Evolutionary conservation across 2,888 invertebrate genomes (phyloP).

Genomic region (Oscheius myriophilus): DNA sequence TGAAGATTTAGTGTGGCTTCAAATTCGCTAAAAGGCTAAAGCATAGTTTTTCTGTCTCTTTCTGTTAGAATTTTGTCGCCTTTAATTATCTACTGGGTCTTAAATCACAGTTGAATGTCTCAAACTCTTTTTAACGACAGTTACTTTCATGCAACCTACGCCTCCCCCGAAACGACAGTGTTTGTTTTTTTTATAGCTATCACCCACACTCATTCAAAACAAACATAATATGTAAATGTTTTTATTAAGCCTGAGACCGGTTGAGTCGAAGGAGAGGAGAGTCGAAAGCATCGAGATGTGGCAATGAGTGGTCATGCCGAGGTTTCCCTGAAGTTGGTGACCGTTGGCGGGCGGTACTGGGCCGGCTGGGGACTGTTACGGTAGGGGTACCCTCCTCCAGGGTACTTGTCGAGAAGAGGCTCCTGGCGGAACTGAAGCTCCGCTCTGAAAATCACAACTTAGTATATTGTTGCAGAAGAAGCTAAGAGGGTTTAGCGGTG

Average conservation of each 20-base stretch:
- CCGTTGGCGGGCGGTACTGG: slow-evolving; percentile 31
- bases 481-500: slow-evolving; percentile 20
- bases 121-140: no score
- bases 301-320: slow-evolving; percentile 46
- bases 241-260: slow-evolving; percentile 31
- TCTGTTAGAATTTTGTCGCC: no score
- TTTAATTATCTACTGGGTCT: no score
- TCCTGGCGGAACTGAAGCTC: slow-evolving; percentile 52
- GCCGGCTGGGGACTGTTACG: slow-evolving; percentile 43
- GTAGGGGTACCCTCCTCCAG: slow-evolving; percentile 35
- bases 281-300: slow-evolving; percentile 23
- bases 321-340: slow-evolving; percentile 56
- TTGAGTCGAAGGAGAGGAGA: slow-evolving; percentile 23
- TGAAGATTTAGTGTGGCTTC: no score
- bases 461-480: neutral
- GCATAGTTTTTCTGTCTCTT: no score
- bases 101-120: no score
- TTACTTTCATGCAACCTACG: no score
- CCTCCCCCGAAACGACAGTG: no score
- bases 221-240: neutral
- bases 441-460: slow-evolving; percentile 37
- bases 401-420: slow-evolving; percentile 52
- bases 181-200: no score
- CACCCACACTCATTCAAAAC: neutral
- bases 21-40: no score